phyloP scores from a whole-genome alignment of 2,797 vertebrate genomes.

The Kryptolebias ocellatus region DNA sequence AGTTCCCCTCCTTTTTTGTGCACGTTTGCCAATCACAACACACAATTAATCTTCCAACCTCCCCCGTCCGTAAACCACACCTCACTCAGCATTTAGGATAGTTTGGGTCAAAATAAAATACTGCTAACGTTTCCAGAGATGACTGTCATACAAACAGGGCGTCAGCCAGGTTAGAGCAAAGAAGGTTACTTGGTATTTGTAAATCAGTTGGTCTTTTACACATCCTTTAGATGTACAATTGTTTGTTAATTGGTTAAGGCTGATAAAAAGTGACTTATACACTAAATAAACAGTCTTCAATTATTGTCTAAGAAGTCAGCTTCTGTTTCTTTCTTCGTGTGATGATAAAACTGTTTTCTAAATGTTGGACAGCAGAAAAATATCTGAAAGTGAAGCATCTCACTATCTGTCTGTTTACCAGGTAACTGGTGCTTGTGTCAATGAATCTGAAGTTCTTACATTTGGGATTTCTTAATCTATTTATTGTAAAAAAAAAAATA shows the following conservation, averaged over 20 bases:
- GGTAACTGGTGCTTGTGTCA: constrained; percentile 68
- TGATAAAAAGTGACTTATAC: constrained; percentile 38
- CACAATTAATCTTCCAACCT: no score
- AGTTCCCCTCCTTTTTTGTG: no score
- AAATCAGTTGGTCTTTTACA: no score
- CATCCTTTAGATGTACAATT: not conserved
- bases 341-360: constrained; percentile 35
- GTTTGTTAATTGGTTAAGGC: constrained; percentile 1
- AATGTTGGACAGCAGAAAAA: constrained; percentile 14
- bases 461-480: constrained; percentile 60
- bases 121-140: no score
- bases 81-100: no score
- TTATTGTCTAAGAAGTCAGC: constrained; percentile 40
- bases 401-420: constrained; percentile 53
- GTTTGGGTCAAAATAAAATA: no score
- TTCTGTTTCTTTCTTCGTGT: constrained; percentile 19
- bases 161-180: no score
- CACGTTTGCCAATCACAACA: no score
- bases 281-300: constrained; percentile 27
- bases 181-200: no score
- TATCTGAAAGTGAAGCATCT: constrained; percentile 64
- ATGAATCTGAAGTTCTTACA: constrained; percentile 55
- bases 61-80: no score
- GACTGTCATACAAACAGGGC: no score
- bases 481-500: constrained; percentile 71